These are phyloP conservation scores for Rhynchopsitta pachyrhyncha DNA, from an alignment of 2,113 vertebrate species.

Conservation along the genomic window DNA sequence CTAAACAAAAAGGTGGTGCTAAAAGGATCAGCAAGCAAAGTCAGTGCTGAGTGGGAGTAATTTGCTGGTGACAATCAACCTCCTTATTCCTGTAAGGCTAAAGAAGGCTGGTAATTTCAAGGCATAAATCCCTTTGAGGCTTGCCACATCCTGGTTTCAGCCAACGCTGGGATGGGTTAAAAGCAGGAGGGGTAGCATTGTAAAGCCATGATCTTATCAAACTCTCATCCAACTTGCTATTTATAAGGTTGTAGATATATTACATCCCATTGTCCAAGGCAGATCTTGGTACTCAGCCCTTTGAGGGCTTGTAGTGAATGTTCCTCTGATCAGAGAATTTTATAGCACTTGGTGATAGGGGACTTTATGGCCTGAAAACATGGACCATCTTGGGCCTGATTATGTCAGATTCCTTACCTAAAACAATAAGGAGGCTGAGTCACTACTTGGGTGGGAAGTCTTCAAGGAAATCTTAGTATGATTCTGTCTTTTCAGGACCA, in stretches of 20 bases:
- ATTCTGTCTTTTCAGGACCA: neutral
- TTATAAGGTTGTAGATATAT: slow-evolving; percentile 51
- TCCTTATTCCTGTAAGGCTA: slow-evolving; percentile 53
- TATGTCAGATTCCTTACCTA: slow-evolving; percentile 14
- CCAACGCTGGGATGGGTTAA: neutral
- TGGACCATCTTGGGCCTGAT: slow-evolving; percentile 13
- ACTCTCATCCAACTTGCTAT: slow-evolving; percentile 20
- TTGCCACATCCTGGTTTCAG: slow-evolving; percentile 57
- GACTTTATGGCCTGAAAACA: slow-evolving; percentile 7
- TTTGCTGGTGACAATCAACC: slow-evolving; percentile 51
- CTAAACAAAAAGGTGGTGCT: slow-evolving; percentile 13
- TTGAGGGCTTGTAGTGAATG: neutral
- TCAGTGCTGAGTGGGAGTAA: slow-evolving; percentile 43
- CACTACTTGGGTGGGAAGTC: slow-evolving; percentile 30
- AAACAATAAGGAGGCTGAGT: slow-evolving; percentile 43
- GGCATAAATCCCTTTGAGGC: slow-evolving; percentile 56
- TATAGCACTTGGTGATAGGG: slow-evolving; percentile 47
- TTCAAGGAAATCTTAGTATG: neutral
- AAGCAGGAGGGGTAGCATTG: slow-evolving; percentile 64
- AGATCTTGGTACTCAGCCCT: slow-evolving; percentile 8
- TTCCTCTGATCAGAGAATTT: slow-evolving; percentile 46
- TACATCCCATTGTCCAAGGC: slow-evolving; percentile 37
- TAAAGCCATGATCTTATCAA: slow-evolving; percentile 62
- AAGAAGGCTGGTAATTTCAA: slow-evolving; percentile 8
- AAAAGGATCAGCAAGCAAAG: slow-evolving; percentile 49